phyloP scores from a whole-genome alignment of 1,140 invertebrate genomes.

The Cherax destructor region DNA sequence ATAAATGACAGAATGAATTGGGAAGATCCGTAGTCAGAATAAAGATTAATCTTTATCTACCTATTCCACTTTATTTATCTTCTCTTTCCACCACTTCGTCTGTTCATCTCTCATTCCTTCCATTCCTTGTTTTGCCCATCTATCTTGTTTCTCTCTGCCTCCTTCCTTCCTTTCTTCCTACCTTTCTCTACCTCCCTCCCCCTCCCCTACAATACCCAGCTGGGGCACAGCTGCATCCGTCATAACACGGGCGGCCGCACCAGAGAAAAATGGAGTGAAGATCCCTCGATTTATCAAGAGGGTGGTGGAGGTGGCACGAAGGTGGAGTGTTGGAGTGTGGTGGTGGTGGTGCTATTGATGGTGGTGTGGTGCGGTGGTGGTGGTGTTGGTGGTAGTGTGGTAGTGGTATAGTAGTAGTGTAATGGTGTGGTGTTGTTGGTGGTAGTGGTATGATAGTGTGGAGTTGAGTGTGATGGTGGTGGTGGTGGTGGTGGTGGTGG shows the following conservation, averaged over 20 bases:
- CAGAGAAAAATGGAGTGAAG: constrained; percentile 40
- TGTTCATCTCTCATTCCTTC: too few relatives aligned
- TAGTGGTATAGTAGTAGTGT: too few relatives aligned
- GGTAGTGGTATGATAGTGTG: too few relatives aligned
- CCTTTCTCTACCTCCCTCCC: background rate
- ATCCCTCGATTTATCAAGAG: constrained; percentile 42
- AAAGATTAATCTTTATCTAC: background rate
- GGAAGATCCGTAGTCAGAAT: too few relatives aligned
- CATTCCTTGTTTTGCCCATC: background rate
- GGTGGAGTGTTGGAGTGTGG: too few relatives aligned
- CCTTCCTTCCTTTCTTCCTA: background rate
- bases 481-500: too few relatives aligned
- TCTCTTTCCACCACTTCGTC: background rate
- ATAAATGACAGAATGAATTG: too few relatives aligned
- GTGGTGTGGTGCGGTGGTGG: too few relatives aligned
- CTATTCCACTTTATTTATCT: background rate
- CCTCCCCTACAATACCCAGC: background rate
- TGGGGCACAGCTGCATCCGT: background rate
- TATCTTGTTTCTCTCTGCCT: background rate
- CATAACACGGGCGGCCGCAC: background rate
- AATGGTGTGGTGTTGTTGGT: too few relatives aligned
- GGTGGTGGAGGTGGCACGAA: background rate
- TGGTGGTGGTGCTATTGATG: too few relatives aligned
- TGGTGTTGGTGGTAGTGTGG: too few relatives aligned
- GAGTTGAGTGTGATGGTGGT: too few relatives aligned